phyloP scores from a whole-genome alignment of 2,113 vertebrate species.

The Apodemus speciosus region DNA sequence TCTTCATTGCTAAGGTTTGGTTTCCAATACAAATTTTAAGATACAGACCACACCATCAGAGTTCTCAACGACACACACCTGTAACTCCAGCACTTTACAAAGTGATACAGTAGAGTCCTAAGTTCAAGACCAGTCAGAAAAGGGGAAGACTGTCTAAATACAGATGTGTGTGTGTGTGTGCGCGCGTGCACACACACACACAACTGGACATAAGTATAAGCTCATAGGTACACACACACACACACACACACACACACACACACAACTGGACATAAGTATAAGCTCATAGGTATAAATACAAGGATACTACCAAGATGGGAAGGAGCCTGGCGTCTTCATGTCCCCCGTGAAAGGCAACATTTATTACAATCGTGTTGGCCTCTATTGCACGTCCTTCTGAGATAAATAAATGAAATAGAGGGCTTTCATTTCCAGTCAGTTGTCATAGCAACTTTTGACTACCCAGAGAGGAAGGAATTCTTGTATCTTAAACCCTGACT shows the following conservation, averaged over 20 bases:
- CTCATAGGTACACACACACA: too few species aligned
- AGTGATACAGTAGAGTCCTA: neutral
- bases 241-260: neutral
- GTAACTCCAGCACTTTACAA: neutral
- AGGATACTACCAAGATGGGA: neutral
- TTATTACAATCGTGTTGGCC: neutral
- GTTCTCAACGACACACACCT: neutral
- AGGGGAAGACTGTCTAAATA: neutral
- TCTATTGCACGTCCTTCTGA: conserved; percentile 53
- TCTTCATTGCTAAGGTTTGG: neutral
- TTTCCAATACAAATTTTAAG: conserved; percentile 24
- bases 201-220: neutral
- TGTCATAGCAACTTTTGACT: conserved; percentile 81
- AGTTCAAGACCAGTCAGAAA: neutral
- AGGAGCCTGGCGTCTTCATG: neutral
- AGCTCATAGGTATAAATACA: neutral
- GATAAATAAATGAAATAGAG: conserved; percentile 75
- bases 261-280: neutral
- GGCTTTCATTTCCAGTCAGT: conserved; percentile 75
- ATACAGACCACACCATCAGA: neutral
- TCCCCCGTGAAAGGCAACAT: conserved; percentile 32
- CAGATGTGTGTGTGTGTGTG: neutral
- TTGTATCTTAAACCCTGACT: conserved; percentile 62
- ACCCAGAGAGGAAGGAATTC: conserved; percentile 68
- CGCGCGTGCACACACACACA: neutral